Evolutionary conservation across 2,888 invertebrate species (phyloP), one percentile per base, ranked within the genome.

Genomic region (Drosophila limbata): DNA sequence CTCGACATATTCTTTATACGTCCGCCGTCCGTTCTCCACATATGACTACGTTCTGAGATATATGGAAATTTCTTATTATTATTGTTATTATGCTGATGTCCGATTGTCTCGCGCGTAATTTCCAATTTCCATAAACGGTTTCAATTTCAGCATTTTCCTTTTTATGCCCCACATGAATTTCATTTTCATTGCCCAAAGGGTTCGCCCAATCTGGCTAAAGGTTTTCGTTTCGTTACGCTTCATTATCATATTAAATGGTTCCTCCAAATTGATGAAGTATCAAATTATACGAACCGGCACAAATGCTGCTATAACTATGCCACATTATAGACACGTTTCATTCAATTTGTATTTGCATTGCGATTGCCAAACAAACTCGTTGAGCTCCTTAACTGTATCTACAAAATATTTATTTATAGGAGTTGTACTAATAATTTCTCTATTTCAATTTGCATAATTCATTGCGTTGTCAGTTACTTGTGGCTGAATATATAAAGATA

Each of bases 161-260:
- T 64, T 52, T 57, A 28, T 52, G 39, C 21, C 39, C 15, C 28
- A 48, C 11, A 17, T 28, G 28, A 8, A 28, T 8, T 28, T 15
- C 59, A 52, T 50, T n/a, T 13, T 25, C 53, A 51, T 64, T 53
- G 60, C 37, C 77, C 39, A 61, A 80, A 80, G 81, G 84, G 84
- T 77, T 80, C 61, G 5, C 31, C 37, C 55, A 55, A 59, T 70
- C 48, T 52, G 64, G 53, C 45, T 52, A 61, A 59, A 42, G 45
- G 55, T 44, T 19, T 64, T 66, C 42, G 48, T 56, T 68, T 28
- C 37, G 53, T 25, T 68, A 28, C 37, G 53, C 33, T 35, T 76
- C 87, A 84, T 84, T 84, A 84, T 63, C 84, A 84, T 84, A 87
- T 74, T 84, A 81, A 89, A 87, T 89, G 89, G 67, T 79, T 77